Base-by-base conservation (phyloP, 2,797 vertebrate genomes). In the Gastrophryne carolinensis region DNA sequence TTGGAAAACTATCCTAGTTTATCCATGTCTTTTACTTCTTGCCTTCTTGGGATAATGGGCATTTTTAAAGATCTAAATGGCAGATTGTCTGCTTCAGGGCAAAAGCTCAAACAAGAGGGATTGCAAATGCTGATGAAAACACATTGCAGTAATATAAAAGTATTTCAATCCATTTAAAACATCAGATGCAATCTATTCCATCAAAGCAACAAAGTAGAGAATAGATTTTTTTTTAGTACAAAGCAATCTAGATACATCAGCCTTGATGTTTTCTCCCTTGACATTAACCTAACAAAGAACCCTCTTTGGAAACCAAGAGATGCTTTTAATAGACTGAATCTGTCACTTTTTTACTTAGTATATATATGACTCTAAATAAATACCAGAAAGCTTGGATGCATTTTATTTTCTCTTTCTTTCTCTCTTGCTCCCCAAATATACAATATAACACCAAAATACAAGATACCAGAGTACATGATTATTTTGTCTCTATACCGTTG, bases 81-180 rank as follows among this genome's bases (percentile, higher is more conserved):
- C 53, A 83, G 57, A 23, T 78, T 75, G 26, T 78, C 81, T 81
- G 57, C 68, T 78, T 77, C 56, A 78, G 78, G 27, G 61, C 1
- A 83, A 80, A n/a, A 83, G 76, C 1, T 57, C 69, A 79, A 78
- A 64, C 26, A 63, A 47, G 58, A 66, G 24, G 23, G 79, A 82
- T 75, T 82, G 74, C 23, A 81, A 80, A 81, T 34, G 17, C 29
- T 80, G 61, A 79, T 72, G 80, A 73, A n/a, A 83, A 37, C 47
- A 76, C 15, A 47, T 19, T 78, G 56, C 21, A 24, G 15, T 66
- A 19, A 81, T 78, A 49, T 9, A 49, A 78, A 82, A 83, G 57
- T 56, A 75, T 44, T 66, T 81, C 60, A 56, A 17, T 63, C 47
- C 0, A 2, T 74, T 80, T 24, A 75, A 80, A 84, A 79, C 41